Percentiles rank a stretch among this genome's conserved stretches.
These are phyloP conservation scores for Corella eumyota DNA, from an alignment of 23 tunicate species.

Conservation along the genomic window DNA sequence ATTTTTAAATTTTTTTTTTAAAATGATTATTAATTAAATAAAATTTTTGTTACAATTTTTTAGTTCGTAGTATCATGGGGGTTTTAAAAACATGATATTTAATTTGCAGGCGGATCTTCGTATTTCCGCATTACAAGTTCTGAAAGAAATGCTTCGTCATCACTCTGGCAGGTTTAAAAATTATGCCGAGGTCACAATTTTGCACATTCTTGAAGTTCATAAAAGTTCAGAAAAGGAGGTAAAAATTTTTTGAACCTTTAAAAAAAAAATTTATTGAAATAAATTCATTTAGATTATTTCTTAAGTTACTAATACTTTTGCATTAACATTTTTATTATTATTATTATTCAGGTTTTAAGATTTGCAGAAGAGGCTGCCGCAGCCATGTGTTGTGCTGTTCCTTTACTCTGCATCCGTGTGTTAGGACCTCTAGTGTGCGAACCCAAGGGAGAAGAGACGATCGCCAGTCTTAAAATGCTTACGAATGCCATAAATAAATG, in stretches of 20 bases:
- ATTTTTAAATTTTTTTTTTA: background rate
- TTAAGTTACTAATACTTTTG: too few relatives aligned
- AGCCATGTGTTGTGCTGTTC: constrained; percentile 33
- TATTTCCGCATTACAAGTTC: constrained; percentile 17
- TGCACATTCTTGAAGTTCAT: constrained; percentile 54
- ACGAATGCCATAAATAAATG: constrained; percentile 69
- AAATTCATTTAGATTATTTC: too few relatives aligned
- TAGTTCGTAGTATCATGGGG: background rate
- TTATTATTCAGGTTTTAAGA: constrained; percentile 39
- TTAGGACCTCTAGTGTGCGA: constrained; percentile 35
- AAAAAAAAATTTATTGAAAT: too few relatives aligned
- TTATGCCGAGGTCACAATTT: constrained; percentile 57
- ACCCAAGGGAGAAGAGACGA: constrained; percentile 13
- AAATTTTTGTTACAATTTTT: background rate
- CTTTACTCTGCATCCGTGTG: constrained; percentile 47
- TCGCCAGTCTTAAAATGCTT: constrained; percentile 60
- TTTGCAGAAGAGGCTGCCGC: constrained; percentile 62
- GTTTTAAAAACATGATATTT: background rate
- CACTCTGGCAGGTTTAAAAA: constrained; percentile 39
- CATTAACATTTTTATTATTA: background rate
- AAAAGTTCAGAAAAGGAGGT: constrained; percentile 47
- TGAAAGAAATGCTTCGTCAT: constrained; percentile 55
- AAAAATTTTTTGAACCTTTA: too few relatives aligned
- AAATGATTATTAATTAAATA: background rate
- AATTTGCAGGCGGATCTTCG: constrained; percentile 16